These are phyloP conservation scores for Phasianus colchicus DNA, from an alignment of 2,113 vertebrate genomes.

Conservation along the genomic window DNA sequence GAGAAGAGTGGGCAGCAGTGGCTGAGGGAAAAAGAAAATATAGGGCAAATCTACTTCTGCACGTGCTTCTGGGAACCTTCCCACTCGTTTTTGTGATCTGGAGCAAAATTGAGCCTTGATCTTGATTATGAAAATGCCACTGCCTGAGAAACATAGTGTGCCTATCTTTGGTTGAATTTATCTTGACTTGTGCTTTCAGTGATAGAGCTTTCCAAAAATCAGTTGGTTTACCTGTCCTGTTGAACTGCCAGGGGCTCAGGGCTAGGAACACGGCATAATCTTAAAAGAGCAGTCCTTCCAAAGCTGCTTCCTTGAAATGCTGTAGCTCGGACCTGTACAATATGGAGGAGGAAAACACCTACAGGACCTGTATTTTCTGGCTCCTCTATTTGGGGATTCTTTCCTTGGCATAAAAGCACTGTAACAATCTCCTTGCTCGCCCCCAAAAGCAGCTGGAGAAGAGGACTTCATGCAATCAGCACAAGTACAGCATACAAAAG, in stretches of 20 bases:
- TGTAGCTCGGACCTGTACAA: background rate
- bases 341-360: background rate
- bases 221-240: background rate
- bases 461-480: background rate
- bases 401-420: background rate
- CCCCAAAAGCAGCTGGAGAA: background rate
- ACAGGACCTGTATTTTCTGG: background rate
- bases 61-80: background rate
- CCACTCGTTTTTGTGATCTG: background rate
- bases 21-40: background rate
- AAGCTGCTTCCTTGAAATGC: background rate
- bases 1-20: background rate
- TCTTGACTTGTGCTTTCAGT: background rate
- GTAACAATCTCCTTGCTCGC: background rate
- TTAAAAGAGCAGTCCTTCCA: background rate
- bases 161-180: background rate
- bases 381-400: background rate
- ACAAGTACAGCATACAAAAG: background rate
- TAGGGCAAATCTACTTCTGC: background rate
- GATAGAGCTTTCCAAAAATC: conserved; percentile 1
- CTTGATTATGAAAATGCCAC: background rate
- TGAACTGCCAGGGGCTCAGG: background rate
- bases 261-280: background rate
- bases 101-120: background rate
- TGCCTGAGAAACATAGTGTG: background rate